A percentile compares a stretch with the other conserved stretches of the same genome.
phyloP scores from a whole-genome alignment of 2,797 vertebrate species.

The Rousettus madagascariensis region DNA sequence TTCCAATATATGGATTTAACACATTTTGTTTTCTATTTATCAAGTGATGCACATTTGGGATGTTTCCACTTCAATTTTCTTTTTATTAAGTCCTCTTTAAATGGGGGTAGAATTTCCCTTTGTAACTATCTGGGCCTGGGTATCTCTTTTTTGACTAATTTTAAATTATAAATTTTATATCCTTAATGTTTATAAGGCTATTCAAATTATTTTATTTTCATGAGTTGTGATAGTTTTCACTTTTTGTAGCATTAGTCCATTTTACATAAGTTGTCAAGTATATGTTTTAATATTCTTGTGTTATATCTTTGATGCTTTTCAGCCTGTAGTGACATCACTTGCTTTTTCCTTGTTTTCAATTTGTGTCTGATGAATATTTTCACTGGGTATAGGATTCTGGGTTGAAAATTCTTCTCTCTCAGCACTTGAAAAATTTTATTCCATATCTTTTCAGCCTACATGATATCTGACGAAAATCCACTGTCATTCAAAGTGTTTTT shows the following conservation, averaged over 20 bases:
- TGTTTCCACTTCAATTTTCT: not conserved
- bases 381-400: not conserved
- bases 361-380: not conserved
- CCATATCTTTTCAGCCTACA: not conserved
- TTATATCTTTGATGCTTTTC: not conserved
- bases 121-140: not conserved
- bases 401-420: not conserved
- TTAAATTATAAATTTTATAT: not conserved
- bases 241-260: not conserved
- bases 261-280: not conserved
- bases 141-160: not conserved
- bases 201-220: not conserved
- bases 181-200: not conserved
- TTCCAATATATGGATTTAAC: not conserved
- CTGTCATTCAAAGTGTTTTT: not conserved
- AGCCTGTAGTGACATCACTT: not conserved
- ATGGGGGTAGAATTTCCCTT: not conserved
- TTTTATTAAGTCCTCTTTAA: not conserved
- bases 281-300: not conserved
- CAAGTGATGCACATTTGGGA: not conserved
- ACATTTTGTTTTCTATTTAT: not conserved
- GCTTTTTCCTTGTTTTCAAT: not conserved
- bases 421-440: not conserved
- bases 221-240: not conserved
- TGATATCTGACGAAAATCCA: not conserved